Base-by-base conservation (phyloP, 2,113 vertebrate species). In the Plecotus auritus region DNA sequence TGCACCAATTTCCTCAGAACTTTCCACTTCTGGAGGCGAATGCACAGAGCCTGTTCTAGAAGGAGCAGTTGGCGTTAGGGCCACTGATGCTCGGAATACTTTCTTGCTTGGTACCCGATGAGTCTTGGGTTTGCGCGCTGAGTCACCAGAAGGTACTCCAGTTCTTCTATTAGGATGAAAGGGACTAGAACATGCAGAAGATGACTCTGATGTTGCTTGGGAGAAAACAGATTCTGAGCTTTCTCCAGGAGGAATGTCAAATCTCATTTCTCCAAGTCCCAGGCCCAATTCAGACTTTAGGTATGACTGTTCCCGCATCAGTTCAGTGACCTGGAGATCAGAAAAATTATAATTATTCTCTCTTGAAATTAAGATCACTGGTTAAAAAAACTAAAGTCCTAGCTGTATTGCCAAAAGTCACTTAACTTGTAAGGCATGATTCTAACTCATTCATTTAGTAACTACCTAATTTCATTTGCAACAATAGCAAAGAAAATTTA, bases 251-350 rank as follows among this genome's bases (percentile, higher is more conserved):
- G 97, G 97, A 81, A 94, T 96, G 96, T 98, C 98, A 93, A 98
- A 97, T 87, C 98, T 97, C 94, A 98, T 95, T 78, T 99, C 98
- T 88, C 98, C 98, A 23, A 99, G 98, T 40, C 98, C 98, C 30
- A 99, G 98, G 64, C 98, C 98, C 81, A 99, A 97, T 97, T 99
- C 99, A 45, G 99, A 99, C 95, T 99, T 99, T 95, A 99, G 98
- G 96, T 98, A 98, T 37, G 99, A 98, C 97, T 99, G 99, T 90
- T 99, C 99, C 96, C 98, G 98, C 95, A 99, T 99, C 77, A 99
- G 98, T 95, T 99, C 99, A 0, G 98, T 99, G 87, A 99, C 98
- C 99, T 99, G 97, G 45, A 92, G 85, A 95, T 87, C 28, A 97
- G 56, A 96, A 98, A 97, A 97, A 89, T 18, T 14, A 4, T 81